Percentiles rank a stretch among this genome's conserved stretches.
These are phyloP conservation scores for Pseudeuparius sepicola DNA, from an alignment of 2,888 invertebrate genomes.

Conservation along the genomic window DNA sequence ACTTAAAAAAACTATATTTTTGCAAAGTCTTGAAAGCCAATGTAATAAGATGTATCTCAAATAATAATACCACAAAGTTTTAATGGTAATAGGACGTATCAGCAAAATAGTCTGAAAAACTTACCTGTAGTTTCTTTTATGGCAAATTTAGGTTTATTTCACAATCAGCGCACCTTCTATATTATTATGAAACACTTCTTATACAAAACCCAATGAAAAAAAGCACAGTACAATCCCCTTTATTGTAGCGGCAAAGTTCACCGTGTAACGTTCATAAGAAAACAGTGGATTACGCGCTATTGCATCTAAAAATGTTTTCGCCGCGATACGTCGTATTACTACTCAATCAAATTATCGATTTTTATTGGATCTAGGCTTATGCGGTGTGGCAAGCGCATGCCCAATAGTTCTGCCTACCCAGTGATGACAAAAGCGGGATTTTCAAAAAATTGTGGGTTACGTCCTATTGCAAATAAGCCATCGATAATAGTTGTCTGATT, in stretches of 20 bases:
- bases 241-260: neutral
- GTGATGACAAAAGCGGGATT: slow-evolving; percentile 6
- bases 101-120: too few relatives aligned
- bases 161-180: neutral
- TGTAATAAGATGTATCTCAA: too few relatives aligned
- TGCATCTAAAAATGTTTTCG: slow-evolving; percentile 1
- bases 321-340: slow-evolving; percentile 3
- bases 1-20: too few relatives aligned
- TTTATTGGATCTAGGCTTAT: slow-evolving; percentile 1
- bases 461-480: slow-evolving; percentile 16
- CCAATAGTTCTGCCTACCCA: neutral
- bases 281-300: neutral
- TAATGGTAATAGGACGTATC: too few relatives aligned
- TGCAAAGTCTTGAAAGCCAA: too few relatives aligned
- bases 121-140: neutral
- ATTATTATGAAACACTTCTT: neutral
- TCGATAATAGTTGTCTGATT: too few relatives aligned
- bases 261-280: neutral
- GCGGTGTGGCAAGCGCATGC: slow-evolving; percentile 1
- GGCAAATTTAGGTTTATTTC: slow-evolving; percentile 1
- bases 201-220: neutral
- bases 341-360: neutral
- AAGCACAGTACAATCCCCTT: too few relatives aligned
- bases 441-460: slow-evolving; percentile 14
- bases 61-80: too few relatives aligned